Base-by-base conservation (phyloP, 1,140 invertebrate species). In the Linepithema humile region DNA sequence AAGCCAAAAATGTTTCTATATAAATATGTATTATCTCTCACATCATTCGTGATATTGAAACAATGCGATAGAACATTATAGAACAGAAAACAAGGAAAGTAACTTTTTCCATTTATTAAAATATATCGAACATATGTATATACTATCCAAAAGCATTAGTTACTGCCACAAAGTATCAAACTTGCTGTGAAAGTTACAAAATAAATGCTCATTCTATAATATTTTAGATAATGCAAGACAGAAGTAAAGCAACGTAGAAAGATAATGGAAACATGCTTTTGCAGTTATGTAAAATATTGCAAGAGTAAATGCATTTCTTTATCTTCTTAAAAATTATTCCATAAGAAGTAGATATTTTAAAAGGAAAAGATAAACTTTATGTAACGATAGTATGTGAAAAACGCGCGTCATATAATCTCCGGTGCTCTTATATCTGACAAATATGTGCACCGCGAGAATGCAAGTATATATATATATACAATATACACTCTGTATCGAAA, bases 11-110 rank as follows among this genome's bases (percentile, higher is more conserved):
- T 17, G 26, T 73, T 4, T 3, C 23, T 23, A 23, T 32, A 45
- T 48, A 75, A 75, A 75, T 75, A 75, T 62, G 38, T 62, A 75
- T 45, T 62, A 45, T 35, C 40, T 73, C 35, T 75, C 45, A 60
- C n/a, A 74, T 1, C 15, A 20, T 75, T 62, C 12, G n/a, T 45
- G 62, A 15, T 9, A 62, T 20, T 4, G 32, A 75, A 75, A 45
- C 38, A 75, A 20, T 10, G 32, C 26, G 40, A 17, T 38, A 10
- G 17, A 64, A 64, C n/a, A 64, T 35, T 64, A 35, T 15, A 12
- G 10, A 15, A 35, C 7, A 9, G 23, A 32, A 32, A 74, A 62
- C 1, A 29, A 3, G 1, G 0, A 9, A 32, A 53, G 23, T 3
- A 60, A 10, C 26, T 45, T n/a, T 2, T 45, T 40, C 17, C 12